Evolutionary conservation across 2,797 vertebrate species (phyloP).

Genomic region (Molossus molossus): DNA sequence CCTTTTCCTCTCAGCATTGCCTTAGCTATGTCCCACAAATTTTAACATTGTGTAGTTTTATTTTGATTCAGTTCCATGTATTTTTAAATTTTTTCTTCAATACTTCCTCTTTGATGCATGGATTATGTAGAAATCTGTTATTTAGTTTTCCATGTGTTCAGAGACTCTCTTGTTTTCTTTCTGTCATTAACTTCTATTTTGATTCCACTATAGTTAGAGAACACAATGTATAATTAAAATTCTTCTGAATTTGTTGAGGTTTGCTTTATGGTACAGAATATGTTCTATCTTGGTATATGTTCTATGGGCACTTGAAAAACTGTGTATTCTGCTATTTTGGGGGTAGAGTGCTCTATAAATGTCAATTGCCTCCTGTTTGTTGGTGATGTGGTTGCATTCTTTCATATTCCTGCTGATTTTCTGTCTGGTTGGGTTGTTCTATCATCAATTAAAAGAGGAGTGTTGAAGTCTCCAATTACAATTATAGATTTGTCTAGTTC

Average conservation of each 20-base stretch:
- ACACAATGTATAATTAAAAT: background rate
- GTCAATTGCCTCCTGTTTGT: background rate
- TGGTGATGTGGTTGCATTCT: background rate
- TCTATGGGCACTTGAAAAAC: background rate
- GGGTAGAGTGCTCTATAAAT: background rate
- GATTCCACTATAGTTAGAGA: background rate
- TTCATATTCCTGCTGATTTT: background rate
- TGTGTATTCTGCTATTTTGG: background rate
- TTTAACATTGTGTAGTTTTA: background rate
- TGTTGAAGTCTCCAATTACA: background rate
- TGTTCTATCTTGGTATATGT: background rate
- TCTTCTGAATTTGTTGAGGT: background rate
- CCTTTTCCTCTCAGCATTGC: conserved; percentile 75
- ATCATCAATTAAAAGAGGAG: background rate
- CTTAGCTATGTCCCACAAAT: conserved; percentile 63
- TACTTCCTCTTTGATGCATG: background rate
- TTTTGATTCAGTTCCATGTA: background rate
- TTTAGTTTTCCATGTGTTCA: background rate
- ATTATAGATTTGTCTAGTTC: background rate
- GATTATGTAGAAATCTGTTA: background rate
- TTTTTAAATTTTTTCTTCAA: conserved; percentile 30
- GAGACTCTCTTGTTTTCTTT: conserved; percentile 12
- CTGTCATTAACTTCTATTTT: conserved; percentile 27
- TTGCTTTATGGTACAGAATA: background rate
- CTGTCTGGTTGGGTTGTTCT: background rate